Evolutionary conservation across 2,888 invertebrate species (phyloP), one percentile per base, ranked within the genome.

Genomic region (Drosophila mimetica): DNA sequence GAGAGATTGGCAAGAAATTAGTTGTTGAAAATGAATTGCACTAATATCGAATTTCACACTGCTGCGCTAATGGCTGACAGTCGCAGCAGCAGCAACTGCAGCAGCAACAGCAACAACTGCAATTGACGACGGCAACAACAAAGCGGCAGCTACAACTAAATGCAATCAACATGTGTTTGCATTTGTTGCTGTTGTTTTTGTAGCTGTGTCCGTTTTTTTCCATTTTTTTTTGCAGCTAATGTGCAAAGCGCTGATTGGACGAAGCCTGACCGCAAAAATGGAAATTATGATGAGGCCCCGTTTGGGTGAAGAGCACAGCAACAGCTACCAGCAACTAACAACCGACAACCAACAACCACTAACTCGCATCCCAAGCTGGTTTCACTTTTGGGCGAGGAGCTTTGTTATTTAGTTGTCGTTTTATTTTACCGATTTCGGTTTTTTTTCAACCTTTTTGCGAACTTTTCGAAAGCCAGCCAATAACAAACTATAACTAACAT

Each of bases 191-290:
- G 41, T 28, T 25, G 52, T 76, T 59, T 48, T 53, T 51, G 58
- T 47, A 51, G 58, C 58, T 73, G 66, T 57, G 32, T 16, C 55
- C 7, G 30, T 71, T 59, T 30, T 30, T 16, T 39, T 18, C 18
- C 18, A 18, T 39, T 2, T 5, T 11, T 18, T 76, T 83, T 77
- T 74, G 67, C 65, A 58, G 78, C 79, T 86, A 82, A 87, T 87
- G 81, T 85, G 87, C 84, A 89, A 86, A 89, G 79, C 86, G 89
- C 88, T 89, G 89, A 89, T 89, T 89, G 88, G 88, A 79, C 87
- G 88, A 89, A 77, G 79, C 73, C 79, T 86, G 88, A 85, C 83
- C 84, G 87, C 84, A 87, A 87, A 87, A 69, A 85, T 87, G 79
- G 83, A 87, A 85, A 84, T 87, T 87, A 85, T 84, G 86, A 87